Base-by-base conservation (phyloP, 2,888 invertebrate species). In the Eurytoma californica region DNA sequence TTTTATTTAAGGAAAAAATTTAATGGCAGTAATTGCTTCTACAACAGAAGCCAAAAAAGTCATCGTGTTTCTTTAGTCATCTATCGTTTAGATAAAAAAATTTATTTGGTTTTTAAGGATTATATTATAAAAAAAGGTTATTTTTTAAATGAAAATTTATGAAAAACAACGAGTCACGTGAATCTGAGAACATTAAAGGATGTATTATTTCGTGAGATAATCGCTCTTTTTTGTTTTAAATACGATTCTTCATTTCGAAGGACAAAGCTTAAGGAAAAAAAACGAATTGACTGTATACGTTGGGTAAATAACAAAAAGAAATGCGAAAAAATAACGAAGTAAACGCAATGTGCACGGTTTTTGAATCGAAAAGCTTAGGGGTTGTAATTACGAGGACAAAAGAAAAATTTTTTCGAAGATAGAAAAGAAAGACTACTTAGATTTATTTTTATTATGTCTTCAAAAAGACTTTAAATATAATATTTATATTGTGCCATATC, bases 371-470 rank as follows among this genome's bases (percentile, higher is more conserved):
- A 83, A 83, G 82, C 84, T 85, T 84, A 86, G 84, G 84, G 84
- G 84, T 84, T 85, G 85, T 86, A 83, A 86, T 86, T 86, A 84
- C 81, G 81, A 82, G 70, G 67, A 76, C 67, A 76, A 83, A 84
- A 84, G 83, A 82, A 83, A 24, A 80, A 82, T 47, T 86, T 86
- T 39, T 87, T 88, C 87, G 85, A 87, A 85, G 86, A 86, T 86
- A 87, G 87, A 86, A 86, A 81, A 85, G 87, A 89, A 88, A 88
- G 89, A 90, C 89, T 89, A 88, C 88, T 87, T 89, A 90, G 88
- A 89, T 88, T 89, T 90, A 90, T 90, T 90, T 89, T 89, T 90
- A 89, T 89, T 87, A 88, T 89, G 88, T 89, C 88, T 90, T 88
- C 84, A 86, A 88, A 88, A 89, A 90, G 88, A 90, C 88, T 88